These are phyloP conservation scores for Unio delphinus DNA, from an alignment of 2,888 invertebrate genomes.

Conservation along the genomic window DNA sequence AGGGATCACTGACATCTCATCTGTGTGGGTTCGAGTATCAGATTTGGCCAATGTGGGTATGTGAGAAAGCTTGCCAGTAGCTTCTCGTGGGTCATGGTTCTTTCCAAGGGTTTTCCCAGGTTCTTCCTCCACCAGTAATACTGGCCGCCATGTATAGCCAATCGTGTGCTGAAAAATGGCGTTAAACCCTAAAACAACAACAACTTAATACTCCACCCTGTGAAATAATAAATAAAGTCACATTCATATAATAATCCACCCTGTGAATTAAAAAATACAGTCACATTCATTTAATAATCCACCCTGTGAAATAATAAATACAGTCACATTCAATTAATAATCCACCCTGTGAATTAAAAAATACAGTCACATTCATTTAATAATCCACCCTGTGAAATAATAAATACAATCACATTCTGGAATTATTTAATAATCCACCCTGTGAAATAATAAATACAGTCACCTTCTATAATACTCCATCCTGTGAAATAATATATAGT, in stretches of 20 bases:
- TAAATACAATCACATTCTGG: not conserved
- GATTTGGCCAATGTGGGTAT: too few relatives aligned
- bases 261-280: not conserved
- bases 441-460: not conserved
- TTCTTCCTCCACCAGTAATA: too few relatives aligned
- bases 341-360: not conserved
- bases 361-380: slow-evolving; percentile 18
- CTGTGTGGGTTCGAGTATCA: too few relatives aligned
- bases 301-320: slow-evolving; percentile 39
- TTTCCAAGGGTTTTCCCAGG: too few relatives aligned
- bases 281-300: slow-evolving; percentile 43
- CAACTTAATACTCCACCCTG: slow-evolving; percentile 57
- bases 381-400: slow-evolving; percentile 54
- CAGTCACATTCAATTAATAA: not conserved
- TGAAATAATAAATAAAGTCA: slow-evolving; percentile 4
- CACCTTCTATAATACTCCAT: slow-evolving; percentile 47
- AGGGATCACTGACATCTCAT: too few relatives aligned
- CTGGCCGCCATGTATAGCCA: too few relatives aligned
- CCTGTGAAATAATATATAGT: slow-evolving; percentile 32
- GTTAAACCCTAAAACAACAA: too few relatives aligned
- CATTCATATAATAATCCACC: not conserved
- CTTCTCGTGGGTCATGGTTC: too few relatives aligned
- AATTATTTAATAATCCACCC: not conserved
- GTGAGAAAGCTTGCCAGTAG: too few relatives aligned
- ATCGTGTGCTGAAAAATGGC: too few relatives aligned